These are phyloP conservation scores for Melieria picta DNA, from an alignment of 2,888 invertebrate genomes.

Conservation along the genomic window DNA sequence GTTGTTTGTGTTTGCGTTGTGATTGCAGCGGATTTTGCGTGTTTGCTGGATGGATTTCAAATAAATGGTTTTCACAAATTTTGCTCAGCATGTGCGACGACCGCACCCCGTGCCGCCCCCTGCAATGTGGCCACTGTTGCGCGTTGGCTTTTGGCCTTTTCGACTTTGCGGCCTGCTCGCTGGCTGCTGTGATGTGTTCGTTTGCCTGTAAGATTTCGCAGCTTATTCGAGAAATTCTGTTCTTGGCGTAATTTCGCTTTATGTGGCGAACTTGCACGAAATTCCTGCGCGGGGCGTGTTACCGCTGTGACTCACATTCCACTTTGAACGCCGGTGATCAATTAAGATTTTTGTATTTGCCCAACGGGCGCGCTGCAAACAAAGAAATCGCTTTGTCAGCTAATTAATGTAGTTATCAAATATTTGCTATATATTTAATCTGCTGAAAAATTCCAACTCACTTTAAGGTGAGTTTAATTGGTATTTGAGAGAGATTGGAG, in stretches of 20 bases:
- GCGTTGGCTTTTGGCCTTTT: not conserved
- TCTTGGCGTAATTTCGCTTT: constrained; percentile 17
- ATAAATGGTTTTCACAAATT: not conserved
- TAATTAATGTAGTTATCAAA: constrained; percentile 24
- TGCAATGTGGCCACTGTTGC: no score
- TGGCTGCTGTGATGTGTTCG: not conserved
- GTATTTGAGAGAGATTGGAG: no score
- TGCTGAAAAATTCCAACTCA: not conserved
- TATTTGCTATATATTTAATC: constrained; percentile 18
- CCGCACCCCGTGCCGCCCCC: not conserved
- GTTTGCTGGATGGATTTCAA: no score
- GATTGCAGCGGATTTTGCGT: not conserved
- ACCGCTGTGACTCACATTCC: constrained; percentile 19
- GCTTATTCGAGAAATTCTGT: constrained; percentile 8
- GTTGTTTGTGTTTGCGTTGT: not conserved
- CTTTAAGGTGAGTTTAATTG: no score
- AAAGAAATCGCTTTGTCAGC: constrained; percentile 12
- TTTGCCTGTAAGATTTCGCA: constrained; percentile 9
- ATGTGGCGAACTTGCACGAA: not conserved
- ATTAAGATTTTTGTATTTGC: constrained; percentile 17
- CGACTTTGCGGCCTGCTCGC: not conserved
- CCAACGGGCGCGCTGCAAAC: not conserved
- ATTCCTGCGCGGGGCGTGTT: no score
- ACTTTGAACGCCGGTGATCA: not conserved
- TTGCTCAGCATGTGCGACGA: no score